Evolutionary conservation across 2,888 invertebrate genomes (phyloP).

Genomic region (Phyto melanocephala): DNA sequence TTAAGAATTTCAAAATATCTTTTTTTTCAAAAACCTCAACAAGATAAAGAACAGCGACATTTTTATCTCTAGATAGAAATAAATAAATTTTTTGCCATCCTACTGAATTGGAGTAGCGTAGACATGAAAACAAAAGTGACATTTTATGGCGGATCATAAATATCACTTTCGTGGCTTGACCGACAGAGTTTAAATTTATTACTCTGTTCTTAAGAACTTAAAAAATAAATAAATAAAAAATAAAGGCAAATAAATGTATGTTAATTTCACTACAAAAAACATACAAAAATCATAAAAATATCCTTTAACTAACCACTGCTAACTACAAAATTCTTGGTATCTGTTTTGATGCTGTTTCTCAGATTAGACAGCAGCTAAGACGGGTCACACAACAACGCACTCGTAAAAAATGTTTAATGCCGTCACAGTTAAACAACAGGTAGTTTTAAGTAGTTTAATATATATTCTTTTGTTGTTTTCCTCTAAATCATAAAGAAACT

Average conservation of each 20-base stretch:
- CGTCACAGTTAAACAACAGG: slow-evolving; percentile 11
- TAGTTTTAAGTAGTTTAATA: slow-evolving; percentile 2
- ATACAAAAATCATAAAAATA: slow-evolving; percentile 20
- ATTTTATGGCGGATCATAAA: slow-evolving; percentile 75
- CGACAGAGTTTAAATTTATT: slow-evolving; percentile 55
- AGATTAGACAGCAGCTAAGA: slow-evolving; percentile 45
- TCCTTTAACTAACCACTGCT: slow-evolving; percentile 55
- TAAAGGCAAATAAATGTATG: slow-evolving; percentile 44
- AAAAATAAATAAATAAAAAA: too few species aligned
- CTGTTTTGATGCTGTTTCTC: slow-evolving; percentile 50
- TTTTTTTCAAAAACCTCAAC: neutral
- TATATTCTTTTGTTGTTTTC: neutral
- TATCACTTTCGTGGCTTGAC: slow-evolving; percentile 54
- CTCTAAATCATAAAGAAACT: neutral
- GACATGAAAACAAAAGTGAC: slow-evolving; percentile 70
- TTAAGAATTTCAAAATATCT: neutral
- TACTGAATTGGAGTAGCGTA: neutral
- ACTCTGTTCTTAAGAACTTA: neutral
- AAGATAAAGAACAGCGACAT: neutral
- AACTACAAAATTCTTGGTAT: slow-evolving; percentile 52
- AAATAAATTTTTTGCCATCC: slow-evolving; percentile 7
- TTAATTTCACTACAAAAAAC: slow-evolving; percentile 34
- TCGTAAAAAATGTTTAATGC: slow-evolving; percentile 10
- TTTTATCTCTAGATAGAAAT: too few species aligned
- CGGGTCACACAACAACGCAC: neutral